Evolutionary conservation across 2,797 vertebrate species (phyloP), one percentile per base, ranked within the genome.

Genomic region (Pogoniulus pusillus): DNA sequence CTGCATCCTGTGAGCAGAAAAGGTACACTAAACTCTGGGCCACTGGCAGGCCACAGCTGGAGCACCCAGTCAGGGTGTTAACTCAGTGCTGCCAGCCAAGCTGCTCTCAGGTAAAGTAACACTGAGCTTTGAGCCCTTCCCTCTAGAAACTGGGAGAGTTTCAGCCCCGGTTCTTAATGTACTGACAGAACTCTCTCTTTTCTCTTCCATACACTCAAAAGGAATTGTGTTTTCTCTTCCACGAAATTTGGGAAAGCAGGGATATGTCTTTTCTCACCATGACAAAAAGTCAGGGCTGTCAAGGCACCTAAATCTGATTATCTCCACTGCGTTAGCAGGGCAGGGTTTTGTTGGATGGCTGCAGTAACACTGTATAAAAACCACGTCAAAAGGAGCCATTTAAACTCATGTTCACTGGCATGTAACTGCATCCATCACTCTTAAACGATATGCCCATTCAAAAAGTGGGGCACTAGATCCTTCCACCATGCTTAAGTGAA

Each of bases 41-140:
- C 43, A 22, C 24, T 3, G 5, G 15, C 45, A 55, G 30, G 82
- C 92, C 73, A 85, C 43, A 92, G 54, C 51, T 89, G 86, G 93
- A 94, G 87, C 91, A 94, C 89, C 90, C 85, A 91, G 88, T 23
- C 68, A 95, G 84, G 80, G 92, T 76, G 77, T 92, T 93, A 95
- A 89, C 85, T 90, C 3, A 0, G 35, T 47, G 63, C 4, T 47
- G 41, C 41, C 65, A 85, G 58, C 12, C 75, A 51, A 62, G 43
- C 27, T 68, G 71, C 60, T 58, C 55, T n/a, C 45, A 81, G 26
- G 30, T 4, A 29, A 65, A 83, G 41, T 16, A 75, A 54, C 7
- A 10, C 35, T 53, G 77, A 51, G 41, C 62, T 65, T 76, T 24
- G 57, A 88, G 77, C 29, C 12, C 29, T 76, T 82, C 32, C 51